Percentiles rank a stretch among this genome's conserved stretches.
These are phyloP conservation scores for Oreochromis mossambicus DNA, from an alignment of 2,797 vertebrate species.

Conservation along the genomic window DNA sequence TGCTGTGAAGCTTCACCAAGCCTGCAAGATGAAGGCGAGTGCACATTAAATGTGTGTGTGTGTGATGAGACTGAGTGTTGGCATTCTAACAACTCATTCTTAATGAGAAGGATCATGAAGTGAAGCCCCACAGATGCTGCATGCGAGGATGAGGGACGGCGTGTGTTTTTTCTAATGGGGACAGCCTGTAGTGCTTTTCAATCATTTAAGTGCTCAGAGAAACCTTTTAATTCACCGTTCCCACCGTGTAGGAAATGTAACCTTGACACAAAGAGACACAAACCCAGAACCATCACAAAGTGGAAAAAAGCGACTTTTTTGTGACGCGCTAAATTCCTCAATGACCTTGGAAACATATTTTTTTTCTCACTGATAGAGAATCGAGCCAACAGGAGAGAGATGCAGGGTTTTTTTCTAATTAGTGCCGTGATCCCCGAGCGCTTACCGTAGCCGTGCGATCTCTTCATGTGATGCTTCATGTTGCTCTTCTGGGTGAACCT, in stretches of 20 bases:
- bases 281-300: not conserved
- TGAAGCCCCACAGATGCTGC: not conserved
- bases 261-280: not conserved
- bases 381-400: not conserved
- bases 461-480: conserved; percentile 98
- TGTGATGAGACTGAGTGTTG: not conserved
- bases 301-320: not conserved
- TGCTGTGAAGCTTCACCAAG: not conserved
- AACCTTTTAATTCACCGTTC: not conserved
- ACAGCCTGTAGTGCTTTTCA: not conserved
- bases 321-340: not conserved
- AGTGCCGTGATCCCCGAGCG: not conserved
- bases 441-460: conserved; percentile 90
- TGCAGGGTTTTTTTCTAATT: accelerated
- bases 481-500: conserved; percentile 99
- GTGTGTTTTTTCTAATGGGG: not conserved
- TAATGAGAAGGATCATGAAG: not conserved
- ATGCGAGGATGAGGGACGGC: not conserved
- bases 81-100: not conserved
- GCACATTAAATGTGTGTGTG: not conserved
- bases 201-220: not conserved
- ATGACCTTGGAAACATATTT: not conserved
- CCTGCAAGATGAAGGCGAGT: not conserved
- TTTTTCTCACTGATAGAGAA: not conserved
- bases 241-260: not conserved